Percentiles rank a stretch among this genome's conserved stretches.
These are phyloP conservation scores for Drosophila cognata DNA, from an alignment of 2,888 invertebrate species.

Conservation along the genomic window DNA sequence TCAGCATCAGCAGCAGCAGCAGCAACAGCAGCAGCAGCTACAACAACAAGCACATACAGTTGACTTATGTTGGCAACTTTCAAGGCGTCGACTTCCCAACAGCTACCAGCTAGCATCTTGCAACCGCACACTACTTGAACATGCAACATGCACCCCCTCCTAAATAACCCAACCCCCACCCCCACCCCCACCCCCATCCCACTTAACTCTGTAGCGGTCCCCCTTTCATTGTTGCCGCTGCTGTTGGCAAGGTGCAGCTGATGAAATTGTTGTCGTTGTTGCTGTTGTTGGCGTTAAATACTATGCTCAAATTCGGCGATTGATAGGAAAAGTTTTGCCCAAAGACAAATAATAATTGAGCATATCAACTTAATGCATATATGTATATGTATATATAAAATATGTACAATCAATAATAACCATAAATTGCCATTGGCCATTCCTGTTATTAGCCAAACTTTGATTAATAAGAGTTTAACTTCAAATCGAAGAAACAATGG, in stretches of 20 bases:
- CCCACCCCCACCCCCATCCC: neutral
- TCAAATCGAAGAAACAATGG: neutral
- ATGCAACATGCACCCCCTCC: slow-evolving; percentile 51
- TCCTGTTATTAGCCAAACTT: neutral
- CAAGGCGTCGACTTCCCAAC: slow-evolving; percentile 57
- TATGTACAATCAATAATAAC: neutral
- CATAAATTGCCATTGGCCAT: neutral
- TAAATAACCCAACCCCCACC: neutral
- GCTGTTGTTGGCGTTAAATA: slow-evolving; percentile 13
- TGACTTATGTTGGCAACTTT: slow-evolving; percentile 72
- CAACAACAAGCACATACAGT: slow-evolving; percentile 63
- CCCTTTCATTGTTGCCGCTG: slow-evolving; percentile 51
- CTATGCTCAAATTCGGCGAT: slow-evolving; percentile 29
- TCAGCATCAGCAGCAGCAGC: slow-evolving; percentile 9
- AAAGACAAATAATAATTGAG: slow-evolving; percentile 19
- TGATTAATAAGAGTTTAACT: neutral
- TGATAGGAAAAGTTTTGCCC: slow-evolving; percentile 14
- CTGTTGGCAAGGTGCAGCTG: slow-evolving; percentile 52
- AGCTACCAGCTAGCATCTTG: slow-evolving; percentile 34
- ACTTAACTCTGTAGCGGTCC: neutral
- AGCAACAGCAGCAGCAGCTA: slow-evolving; percentile 10
- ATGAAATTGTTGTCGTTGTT: slow-evolving; percentile 24
- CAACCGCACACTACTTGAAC: slow-evolving; percentile 59
- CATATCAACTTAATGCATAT: neutral
- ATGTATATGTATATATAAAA: neutral